Conservation (phyloP, 2,888 invertebrate genomes). For the Drosophila kanekoi region DNA sequence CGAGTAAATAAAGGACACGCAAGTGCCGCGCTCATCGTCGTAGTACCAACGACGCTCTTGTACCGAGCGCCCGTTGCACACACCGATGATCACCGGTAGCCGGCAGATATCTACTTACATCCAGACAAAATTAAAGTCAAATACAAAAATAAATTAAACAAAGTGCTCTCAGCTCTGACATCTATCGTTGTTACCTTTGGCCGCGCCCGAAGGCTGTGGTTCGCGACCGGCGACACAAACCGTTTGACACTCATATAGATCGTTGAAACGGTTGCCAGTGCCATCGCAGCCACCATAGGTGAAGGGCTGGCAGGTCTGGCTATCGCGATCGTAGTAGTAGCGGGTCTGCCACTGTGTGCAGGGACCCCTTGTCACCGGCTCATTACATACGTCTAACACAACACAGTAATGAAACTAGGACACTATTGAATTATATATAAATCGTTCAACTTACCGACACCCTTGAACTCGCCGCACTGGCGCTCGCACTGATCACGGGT, state of each 20-base stretch:
- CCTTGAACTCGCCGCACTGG: conserved; percentile 90
- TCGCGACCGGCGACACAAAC: conserved; percentile 89
- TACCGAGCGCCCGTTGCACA: conserved; percentile 85
- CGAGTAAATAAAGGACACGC: conserved; percentile 92
- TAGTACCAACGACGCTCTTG: conserved; percentile 90
- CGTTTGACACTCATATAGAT: conserved; percentile 90
- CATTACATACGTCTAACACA: conserved; percentile 89
- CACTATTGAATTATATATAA: not conserved
- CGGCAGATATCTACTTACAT: conserved; percentile 88
- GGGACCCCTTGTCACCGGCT: conserved; percentile 89
- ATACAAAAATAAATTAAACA: conserved; percentile 31
- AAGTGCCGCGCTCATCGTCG: conserved; percentile 89
- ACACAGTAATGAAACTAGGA: conserved; percentile 48
- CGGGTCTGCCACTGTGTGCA: conserved; percentile 88
- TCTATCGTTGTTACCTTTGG: conserved; percentile 81
- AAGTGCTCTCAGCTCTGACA: conserved; percentile 5
- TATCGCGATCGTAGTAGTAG: conserved; percentile 89
- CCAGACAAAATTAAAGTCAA: conserved; percentile 43
- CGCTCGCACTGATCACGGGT: conserved; percentile 92
- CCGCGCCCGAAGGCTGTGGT: conserved; percentile 75
- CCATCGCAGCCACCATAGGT: conserved; percentile 93
- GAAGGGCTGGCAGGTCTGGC: conserved; percentile 89
- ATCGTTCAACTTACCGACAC: conserved; percentile 87
- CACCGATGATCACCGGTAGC: conserved; percentile 88
- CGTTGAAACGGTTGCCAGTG: conserved; percentile 93